Conservation (phyloP, 1,140 invertebrate species). For the Amyelois transitella region DNA sequence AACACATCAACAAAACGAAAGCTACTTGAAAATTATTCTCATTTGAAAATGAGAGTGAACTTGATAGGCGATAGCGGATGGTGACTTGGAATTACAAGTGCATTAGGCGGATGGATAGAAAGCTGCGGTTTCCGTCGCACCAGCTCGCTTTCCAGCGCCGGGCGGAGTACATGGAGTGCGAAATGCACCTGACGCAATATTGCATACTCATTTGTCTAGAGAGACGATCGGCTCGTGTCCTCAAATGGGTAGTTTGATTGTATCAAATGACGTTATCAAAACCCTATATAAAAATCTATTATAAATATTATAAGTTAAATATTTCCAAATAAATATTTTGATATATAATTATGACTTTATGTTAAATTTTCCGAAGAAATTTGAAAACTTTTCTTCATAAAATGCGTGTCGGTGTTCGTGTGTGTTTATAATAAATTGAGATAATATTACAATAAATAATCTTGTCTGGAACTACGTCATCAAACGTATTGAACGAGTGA, state of each 20-base stretch:
- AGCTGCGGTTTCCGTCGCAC: conserved; percentile 25
- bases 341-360: too few relatives aligned
- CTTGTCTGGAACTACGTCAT: not conserved
- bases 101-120: conserved; percentile 27
- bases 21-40: not conserved
- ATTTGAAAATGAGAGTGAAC: conserved; percentile 10
- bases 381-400: too few relatives aligned
- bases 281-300: too few relatives aligned
- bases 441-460: too few relatives aligned
- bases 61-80: conserved; percentile 3
- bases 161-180: conserved; percentile 1
- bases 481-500: not conserved
- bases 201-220: conserved; percentile 13
- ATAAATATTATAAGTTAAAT: too few relatives aligned
- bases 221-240: not conserved
- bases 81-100: conserved; percentile 16
- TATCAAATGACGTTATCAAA: too few relatives aligned
- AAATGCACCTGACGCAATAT: conserved; percentile 20
- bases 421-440: too few relatives aligned
- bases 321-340: too few relatives aligned
- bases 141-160: conserved; percentile 23
- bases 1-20: not conserved
- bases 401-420: too few relatives aligned
- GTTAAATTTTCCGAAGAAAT: too few relatives aligned
- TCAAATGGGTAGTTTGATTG: not conserved